These are phyloP conservation scores for Agonopterix subpropinquella DNA, from an alignment of 2,888 invertebrate species.

Conservation along the genomic window DNA sequence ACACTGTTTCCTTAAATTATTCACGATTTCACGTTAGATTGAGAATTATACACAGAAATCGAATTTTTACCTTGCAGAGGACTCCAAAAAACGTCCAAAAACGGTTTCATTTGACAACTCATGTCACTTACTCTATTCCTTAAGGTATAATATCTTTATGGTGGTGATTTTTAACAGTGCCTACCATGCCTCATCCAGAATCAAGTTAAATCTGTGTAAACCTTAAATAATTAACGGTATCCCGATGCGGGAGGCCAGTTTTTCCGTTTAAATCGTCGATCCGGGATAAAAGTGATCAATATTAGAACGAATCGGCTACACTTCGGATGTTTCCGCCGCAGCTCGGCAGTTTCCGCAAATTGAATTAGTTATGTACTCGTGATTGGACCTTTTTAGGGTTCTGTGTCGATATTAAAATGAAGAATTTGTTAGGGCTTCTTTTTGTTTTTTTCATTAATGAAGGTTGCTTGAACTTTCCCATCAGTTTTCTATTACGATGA, in stretches of 20 bases:
- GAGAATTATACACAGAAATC: too few relatives aligned
- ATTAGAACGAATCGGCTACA: slow-evolving; percentile 36
- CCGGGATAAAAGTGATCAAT: slow-evolving; percentile 54
- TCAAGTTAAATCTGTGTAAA: slow-evolving; percentile 5
- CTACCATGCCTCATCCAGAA: slow-evolving; percentile 18
- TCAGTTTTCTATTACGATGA: too few relatives aligned
- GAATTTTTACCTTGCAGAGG: too few relatives aligned
- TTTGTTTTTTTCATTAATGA: too few relatives aligned
- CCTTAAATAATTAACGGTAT: slow-evolving; percentile 57
- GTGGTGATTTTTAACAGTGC: neutral
- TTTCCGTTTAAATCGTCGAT: slow-evolving; percentile 39
- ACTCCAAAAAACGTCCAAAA: too few relatives aligned
- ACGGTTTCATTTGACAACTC: too few relatives aligned
- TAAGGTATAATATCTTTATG: too few relatives aligned
- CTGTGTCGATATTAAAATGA: neutral
- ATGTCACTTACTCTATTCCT: too few relatives aligned
- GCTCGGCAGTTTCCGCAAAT: slow-evolving; percentile 16
- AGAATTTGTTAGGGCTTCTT: too few relatives aligned
- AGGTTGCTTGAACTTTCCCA: too few relatives aligned
- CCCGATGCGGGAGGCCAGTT: slow-evolving; percentile 33
- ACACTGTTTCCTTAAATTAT: too few relatives aligned
- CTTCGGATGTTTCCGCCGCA: slow-evolving; percentile 19
- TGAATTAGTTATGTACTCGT: slow-evolving; percentile 42
- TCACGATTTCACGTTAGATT: too few relatives aligned
- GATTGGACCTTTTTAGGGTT: slow-evolving; percentile 27